These are phyloP conservation scores for Drosophila ezoana DNA, from an alignment of 2,888 invertebrate genomes.

Conservation along the genomic window DNA sequence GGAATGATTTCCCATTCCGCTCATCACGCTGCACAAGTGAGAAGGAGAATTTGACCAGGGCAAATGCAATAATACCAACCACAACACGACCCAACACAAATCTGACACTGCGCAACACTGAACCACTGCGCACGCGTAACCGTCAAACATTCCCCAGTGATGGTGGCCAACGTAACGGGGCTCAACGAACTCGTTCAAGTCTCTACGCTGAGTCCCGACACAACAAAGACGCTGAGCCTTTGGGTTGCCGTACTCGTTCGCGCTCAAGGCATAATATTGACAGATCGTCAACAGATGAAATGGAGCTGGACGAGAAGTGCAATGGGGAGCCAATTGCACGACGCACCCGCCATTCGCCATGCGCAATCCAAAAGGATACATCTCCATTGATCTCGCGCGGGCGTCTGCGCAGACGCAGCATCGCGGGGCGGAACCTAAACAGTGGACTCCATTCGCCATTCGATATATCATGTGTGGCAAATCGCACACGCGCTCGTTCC, in stretches of 20 bases:
- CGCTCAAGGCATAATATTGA: neutral
- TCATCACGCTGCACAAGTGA: too few species aligned
- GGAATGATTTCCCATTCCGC: too few species aligned
- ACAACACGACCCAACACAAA: neutral
- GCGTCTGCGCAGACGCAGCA: neutral
- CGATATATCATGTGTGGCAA: constrained; percentile 43
- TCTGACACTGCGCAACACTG: neutral
- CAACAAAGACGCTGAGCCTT: neutral
- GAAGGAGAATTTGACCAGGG: neutral
- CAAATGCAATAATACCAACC: neutral
- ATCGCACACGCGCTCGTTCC: constrained; percentile 41
- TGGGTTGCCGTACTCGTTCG: neutral
- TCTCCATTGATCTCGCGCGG: neutral
- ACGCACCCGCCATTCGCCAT: too few species aligned
- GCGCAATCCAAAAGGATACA: neutral
- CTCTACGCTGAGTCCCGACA: neutral
- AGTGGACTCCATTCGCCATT: neutral
- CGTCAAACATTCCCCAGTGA: neutral
- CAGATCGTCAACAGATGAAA: neutral
- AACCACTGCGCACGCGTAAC: neutral
- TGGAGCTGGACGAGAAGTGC: neutral
- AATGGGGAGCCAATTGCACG: neutral
- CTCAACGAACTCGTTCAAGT: neutral
- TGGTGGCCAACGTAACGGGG: neutral
- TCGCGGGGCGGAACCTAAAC: neutral